A percentile compares a stretch with the other conserved stretches of the same genome.
phyloP scores from a whole-genome alignment of 1,140 invertebrate species.

The Melitaea cinxia region DNA sequence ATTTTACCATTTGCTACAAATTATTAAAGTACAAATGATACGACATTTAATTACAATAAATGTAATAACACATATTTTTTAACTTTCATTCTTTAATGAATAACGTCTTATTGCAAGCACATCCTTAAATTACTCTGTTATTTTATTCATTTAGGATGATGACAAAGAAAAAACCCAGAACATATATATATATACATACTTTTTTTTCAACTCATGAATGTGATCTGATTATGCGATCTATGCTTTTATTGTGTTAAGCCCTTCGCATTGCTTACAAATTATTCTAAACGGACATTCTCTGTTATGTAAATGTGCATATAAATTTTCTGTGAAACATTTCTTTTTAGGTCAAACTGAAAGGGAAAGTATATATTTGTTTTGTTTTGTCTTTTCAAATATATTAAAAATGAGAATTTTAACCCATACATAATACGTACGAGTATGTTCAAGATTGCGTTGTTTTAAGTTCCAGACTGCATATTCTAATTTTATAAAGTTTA shows the following conservation, averaged over 20 bases:
- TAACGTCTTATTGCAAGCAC: too few species aligned
- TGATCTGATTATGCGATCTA: conserved; percentile 57
- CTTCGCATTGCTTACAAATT: conserved; percentile 61
- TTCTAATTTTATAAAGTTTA: neutral
- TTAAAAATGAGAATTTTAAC: conserved; percentile 50
- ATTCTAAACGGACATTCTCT: conserved; percentile 52
- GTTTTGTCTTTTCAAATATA: conserved; percentile 37
- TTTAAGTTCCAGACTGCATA: neutral
- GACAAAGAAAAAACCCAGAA: conserved; percentile 1
- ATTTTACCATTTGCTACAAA: too few species aligned
- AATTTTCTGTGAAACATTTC: conserved; percentile 52
- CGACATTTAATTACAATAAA: too few species aligned
- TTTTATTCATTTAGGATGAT: neutral
- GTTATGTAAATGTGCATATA: conserved; percentile 66
- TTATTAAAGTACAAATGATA: too few species aligned
- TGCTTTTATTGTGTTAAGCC: conserved; percentile 57
- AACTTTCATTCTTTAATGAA: too few species aligned
- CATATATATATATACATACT: too few species aligned
- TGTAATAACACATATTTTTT: too few species aligned
- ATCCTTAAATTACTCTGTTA: too few species aligned
- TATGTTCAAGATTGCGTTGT: neutral
- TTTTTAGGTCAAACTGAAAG: conserved; percentile 55
- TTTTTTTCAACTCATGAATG: conserved; percentile 37
- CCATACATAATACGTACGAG: conserved; percentile 3
- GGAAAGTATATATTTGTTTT: conserved; percentile 40